Conservation (phyloP, 2,888 invertebrate genomes). For the Platycnemis pennipes region DNA sequence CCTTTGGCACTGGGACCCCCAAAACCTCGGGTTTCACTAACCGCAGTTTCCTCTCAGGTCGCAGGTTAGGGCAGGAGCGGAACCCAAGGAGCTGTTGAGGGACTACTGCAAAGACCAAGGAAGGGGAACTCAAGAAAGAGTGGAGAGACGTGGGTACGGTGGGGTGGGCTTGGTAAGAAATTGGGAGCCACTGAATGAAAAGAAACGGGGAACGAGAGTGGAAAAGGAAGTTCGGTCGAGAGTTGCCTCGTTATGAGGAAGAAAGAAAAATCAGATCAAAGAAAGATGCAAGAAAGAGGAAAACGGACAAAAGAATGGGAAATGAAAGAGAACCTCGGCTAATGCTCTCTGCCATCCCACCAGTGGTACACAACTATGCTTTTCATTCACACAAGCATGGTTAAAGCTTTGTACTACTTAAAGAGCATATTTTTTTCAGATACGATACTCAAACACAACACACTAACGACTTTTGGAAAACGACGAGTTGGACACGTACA, state of each 20-base stretch:
- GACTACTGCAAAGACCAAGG: neutral
- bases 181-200: constrained; percentile 24
- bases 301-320: neutral
- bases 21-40: neutral
- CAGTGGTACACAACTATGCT: neutral
- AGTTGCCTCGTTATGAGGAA: neutral
- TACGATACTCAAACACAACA: no score
- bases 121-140: neutral
- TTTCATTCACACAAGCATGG: neutral
- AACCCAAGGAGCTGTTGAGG: neutral
- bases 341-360: neutral
- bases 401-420: no score
- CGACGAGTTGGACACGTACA: no score
- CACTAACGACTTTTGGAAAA: no score
- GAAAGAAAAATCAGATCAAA: neutral
- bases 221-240: neutral
- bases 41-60: neutral
- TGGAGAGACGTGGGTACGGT: neutral
- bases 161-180: neutral
- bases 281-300: neutral
- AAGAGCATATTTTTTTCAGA: no score
- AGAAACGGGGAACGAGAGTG: neutral
- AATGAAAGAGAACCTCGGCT: neutral
- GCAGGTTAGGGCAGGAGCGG: neutral
- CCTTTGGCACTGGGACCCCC: neutral